phyloP scores from a whole-genome alignment of 2,888 invertebrate genomes.

The Cancer borealis region DNA sequence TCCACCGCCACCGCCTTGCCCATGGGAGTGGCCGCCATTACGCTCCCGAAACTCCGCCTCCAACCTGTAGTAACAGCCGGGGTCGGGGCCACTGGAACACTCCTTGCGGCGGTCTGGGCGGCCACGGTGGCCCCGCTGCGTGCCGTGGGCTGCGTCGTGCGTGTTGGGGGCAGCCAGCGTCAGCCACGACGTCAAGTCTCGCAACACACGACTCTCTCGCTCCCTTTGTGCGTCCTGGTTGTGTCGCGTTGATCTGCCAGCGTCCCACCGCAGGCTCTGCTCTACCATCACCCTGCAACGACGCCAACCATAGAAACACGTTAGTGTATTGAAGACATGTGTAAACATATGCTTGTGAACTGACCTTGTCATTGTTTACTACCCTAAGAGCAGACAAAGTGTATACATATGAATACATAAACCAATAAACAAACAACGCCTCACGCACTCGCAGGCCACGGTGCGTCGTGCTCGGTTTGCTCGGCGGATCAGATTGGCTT shows the following conservation, averaged over 20 bases:
- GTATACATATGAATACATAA: background rate
- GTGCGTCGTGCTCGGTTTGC: slow-evolving; percentile 54
- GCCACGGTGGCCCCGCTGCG: slow-evolving; percentile 59
- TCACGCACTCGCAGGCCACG: slow-evolving; percentile 64
- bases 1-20: slow-evolving; percentile 56
- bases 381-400: background rate
- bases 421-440: background rate
- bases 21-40: slow-evolving; percentile 64
- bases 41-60: slow-evolving; percentile 75
- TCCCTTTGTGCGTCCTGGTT: slow-evolving; percentile 77
- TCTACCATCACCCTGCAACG: slow-evolving; percentile 69
- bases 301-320: background rate
- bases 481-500: slow-evolving; percentile 55
- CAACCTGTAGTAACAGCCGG: slow-evolving; percentile 73
- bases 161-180: slow-evolving; percentile 72
- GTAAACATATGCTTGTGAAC: background rate
- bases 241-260: slow-evolving; percentile 76
- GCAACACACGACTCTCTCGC: slow-evolving; percentile 71
- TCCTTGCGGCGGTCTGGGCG: slow-evolving; percentile 63
- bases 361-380: background rate
- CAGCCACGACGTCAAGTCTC: slow-evolving; percentile 75
- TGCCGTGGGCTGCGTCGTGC: slow-evolving; percentile 54
- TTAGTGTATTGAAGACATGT: background rate
- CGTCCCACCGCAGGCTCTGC: slow-evolving; percentile 76
- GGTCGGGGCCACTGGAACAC: slow-evolving; percentile 64